These are phyloP conservation scores for Zygothrica quintamaculata DNA, from an alignment of 2,888 invertebrate species.

Conservation along the genomic window DNA sequence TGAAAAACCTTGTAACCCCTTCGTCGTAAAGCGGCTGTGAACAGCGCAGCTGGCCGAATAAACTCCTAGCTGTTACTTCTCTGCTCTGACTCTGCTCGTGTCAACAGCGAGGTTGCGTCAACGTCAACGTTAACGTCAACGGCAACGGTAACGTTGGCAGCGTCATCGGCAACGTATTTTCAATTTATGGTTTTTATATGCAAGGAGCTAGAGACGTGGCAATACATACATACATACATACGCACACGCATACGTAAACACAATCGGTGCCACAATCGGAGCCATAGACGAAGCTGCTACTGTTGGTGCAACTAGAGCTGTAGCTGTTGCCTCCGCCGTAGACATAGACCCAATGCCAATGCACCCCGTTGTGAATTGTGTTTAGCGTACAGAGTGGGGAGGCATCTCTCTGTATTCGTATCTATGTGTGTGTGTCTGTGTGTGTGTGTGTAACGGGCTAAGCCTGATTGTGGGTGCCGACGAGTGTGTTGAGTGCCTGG, in stretches of 20 bases:
- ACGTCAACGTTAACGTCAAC: slow-evolving; percentile 32
- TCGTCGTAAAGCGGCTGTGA: slow-evolving; percentile 31
- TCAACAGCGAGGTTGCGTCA: slow-evolving; percentile 22
- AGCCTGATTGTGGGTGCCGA: slow-evolving; percentile 3
- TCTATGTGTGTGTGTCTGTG: slow-evolving; percentile 2
- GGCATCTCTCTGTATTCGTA: no score
- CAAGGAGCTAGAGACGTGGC: slow-evolving; percentile 49
- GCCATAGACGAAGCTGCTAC: background rate
- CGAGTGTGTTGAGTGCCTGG: slow-evolving; percentile 2
- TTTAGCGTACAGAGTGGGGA: slow-evolving; percentile 42
- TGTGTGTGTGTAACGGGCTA: slow-evolving; percentile 20
- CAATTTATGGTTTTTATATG: slow-evolving; percentile 74
- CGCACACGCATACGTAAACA: slow-evolving; percentile 28
- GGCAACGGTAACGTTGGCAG: slow-evolving; percentile 18
- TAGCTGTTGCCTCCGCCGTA: slow-evolving; percentile 23
- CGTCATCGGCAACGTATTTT: slow-evolving; percentile 65
- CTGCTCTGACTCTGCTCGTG: slow-evolving; percentile 8
- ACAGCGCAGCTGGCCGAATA: slow-evolving; percentile 21
- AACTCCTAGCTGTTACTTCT: no score
- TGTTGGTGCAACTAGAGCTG: background rate
- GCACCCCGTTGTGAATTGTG: slow-evolving; percentile 57
- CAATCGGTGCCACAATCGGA: slow-evolving; percentile 11
- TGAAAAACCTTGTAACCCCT: slow-evolving; percentile 75
- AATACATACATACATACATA: slow-evolving; percentile 30
- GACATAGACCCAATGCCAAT: slow-evolving; percentile 60